Evolutionary conservation across 2,113 vertebrate genomes (phyloP).

Genomic region (Corydoras maculifer): DNA sequence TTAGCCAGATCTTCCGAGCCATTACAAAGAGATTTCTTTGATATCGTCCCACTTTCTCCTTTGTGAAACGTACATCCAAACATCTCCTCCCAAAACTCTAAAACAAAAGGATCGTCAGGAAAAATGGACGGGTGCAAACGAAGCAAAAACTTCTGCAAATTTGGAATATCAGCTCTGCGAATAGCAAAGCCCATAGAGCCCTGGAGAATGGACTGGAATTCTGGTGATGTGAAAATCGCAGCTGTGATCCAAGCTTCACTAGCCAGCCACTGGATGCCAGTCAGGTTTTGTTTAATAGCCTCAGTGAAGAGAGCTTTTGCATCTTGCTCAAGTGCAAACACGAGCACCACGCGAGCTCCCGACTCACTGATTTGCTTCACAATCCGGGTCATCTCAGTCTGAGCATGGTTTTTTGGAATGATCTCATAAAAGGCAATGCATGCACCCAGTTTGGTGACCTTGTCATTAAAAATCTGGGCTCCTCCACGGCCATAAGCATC

Average conservation of each 20-base stretch:
- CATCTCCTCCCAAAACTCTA: conserved; percentile 66
- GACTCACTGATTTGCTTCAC: conserved; percentile 60
- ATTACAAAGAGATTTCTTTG: conserved; percentile 53
- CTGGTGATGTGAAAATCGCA: conserved; percentile 58
- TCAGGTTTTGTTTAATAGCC: conserved; percentile 56
- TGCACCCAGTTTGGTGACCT: conserved; percentile 55
- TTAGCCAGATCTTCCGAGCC: conserved; percentile 60
- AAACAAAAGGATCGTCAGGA: conserved; percentile 57
- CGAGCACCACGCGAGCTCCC: conserved; percentile 59
- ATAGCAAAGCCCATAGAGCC: conserved; percentile 71
- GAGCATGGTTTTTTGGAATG: conserved; percentile 64
- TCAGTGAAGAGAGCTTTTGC: conserved; percentile 61
- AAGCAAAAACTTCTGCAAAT: conserved; percentile 62
- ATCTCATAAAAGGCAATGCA: conserved; percentile 65
- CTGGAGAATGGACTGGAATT: conserved; percentile 59
- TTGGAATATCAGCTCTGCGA: conserved; percentile 58
- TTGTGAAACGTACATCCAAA: conserved; percentile 62
- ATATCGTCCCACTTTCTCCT: conserved; percentile 5
- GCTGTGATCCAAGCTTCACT: conserved; percentile 75
- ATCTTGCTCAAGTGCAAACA: conserved; percentile 73
- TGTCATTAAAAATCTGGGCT: conserved; percentile 60
- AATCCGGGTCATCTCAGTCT: conserved; percentile 53
- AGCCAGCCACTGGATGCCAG: conserved; percentile 69
- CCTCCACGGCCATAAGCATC: conserved; percentile 69
- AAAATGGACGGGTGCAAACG: conserved; percentile 54